Evolutionary conservation across 1,140 invertebrate species (phyloP).

Genomic region (Physella acuta): DNA sequence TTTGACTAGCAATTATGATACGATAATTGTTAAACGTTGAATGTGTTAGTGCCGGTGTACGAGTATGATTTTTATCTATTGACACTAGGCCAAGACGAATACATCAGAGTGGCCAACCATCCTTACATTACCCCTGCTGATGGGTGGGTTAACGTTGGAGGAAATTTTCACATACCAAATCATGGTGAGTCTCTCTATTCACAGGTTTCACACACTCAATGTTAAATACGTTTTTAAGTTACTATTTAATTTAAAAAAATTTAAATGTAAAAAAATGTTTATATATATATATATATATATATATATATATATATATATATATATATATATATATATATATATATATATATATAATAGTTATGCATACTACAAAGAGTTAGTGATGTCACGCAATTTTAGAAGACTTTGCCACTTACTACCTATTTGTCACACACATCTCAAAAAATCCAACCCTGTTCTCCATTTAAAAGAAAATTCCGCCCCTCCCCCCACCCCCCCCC

Average conservation of each 20-base stretch:
- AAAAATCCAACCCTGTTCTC: too few relatives aligned
- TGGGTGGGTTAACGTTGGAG: conserved; percentile 17
- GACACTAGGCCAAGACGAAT: neutral
- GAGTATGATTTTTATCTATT: neutral
- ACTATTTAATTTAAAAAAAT: neutral
- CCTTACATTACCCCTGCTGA: neutral
- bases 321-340: too few relatives aligned
- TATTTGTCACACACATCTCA: too few relatives aligned
- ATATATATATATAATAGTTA: too few relatives aligned
- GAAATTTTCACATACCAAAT: conserved; percentile 6
- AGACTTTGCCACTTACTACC: too few relatives aligned
- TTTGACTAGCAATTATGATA: neutral
- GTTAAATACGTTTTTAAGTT: neutral
- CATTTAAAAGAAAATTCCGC: too few relatives aligned
- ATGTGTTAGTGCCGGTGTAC: too few relatives aligned
- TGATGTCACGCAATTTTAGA: too few relatives aligned
- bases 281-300: neutral
- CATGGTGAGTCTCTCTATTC: conserved; percentile 7
- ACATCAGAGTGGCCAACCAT: conserved; percentile 1
- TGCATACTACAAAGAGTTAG: too few relatives aligned
- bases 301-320: neutral
- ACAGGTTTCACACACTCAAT: neutral
- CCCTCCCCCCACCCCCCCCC: too few relatives aligned
- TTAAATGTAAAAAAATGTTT: neutral
- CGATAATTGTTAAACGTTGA: neutral